phyloP scores from a whole-genome alignment of 2,797 vertebrate genomes.

The Aulostomus chinensis region DNA sequence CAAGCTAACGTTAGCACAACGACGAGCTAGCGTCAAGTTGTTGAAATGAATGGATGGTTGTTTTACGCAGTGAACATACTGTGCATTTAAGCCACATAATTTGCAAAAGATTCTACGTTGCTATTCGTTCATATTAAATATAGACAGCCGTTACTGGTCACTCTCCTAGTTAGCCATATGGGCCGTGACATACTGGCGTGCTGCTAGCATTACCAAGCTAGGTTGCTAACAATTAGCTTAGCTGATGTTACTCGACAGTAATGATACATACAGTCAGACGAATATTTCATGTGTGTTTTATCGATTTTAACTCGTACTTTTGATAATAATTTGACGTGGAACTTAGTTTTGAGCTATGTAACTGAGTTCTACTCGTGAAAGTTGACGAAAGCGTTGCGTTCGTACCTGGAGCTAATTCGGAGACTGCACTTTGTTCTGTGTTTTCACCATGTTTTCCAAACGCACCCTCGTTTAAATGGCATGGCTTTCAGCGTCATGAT shows the following conservation, averaged over 20 bases:
- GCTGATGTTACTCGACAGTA: conserved; percentile 3
- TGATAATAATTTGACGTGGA: background rate
- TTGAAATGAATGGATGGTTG: conserved; percentile 26
- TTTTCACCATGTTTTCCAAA: background rate
- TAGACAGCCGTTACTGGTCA: background rate
- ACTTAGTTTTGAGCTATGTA: background rate
- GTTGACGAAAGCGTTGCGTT: conserved; percentile 27
- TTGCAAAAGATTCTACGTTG: background rate
- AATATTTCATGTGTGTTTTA: background rate
- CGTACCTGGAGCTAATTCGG: background rate
- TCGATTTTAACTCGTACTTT: background rate
- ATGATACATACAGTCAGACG: background rate
- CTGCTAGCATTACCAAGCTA: conserved; percentile 59
- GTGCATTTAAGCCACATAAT: background rate
- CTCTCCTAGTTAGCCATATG: conserved; percentile 3
- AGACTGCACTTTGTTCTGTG: conserved; percentile 25
- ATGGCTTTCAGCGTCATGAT: background rate
- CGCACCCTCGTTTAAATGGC: background rate
- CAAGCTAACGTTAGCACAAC: conserved; percentile 53
- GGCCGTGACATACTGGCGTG: conserved; percentile 19
- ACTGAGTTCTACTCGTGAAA: conserved; percentile 5
- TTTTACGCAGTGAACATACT: background rate
- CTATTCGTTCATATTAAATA: background rate
- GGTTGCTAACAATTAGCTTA: conserved; percentile 53
- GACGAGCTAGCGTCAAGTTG: conserved; percentile 41